A percentile compares a stretch with the other conserved stretches of the same genome.
Conservation (phyloP, 2,797 vertebrate genomes). For the Choloepus didactylus region DNA sequence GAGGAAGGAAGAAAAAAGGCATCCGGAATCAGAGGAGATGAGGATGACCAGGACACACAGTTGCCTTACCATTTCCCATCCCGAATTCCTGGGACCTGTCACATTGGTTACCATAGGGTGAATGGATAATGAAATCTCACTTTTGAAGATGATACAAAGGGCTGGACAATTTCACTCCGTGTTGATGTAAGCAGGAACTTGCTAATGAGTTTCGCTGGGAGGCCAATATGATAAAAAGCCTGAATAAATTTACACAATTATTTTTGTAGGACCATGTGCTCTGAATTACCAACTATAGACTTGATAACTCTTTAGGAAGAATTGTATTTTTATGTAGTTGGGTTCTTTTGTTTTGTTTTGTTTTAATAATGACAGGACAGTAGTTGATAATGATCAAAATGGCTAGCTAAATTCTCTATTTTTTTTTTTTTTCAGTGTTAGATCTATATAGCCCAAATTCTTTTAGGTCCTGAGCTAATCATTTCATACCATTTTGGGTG, state of each 20-base stretch:
- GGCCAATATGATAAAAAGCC: background rate
- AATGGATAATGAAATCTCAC: background rate
- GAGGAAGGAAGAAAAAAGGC: background rate
- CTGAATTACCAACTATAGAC: background rate
- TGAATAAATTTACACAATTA: background rate
- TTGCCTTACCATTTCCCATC: background rate
- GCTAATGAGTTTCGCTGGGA: background rate
- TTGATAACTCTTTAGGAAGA: slow-evolving; percentile 20
- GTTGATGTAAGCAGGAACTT: background rate
- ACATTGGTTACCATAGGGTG: background rate
- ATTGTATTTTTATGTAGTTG: background rate
- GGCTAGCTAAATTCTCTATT: background rate
- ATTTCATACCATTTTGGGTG: background rate
- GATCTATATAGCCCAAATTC: background rate
- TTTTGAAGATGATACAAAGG: background rate
- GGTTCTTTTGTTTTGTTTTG: background rate
- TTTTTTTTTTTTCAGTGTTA: background rate
- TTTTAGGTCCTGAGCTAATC: background rate
- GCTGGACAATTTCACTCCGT: background rate
- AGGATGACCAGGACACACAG: background rate
- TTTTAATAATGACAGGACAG: background rate
- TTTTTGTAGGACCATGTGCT: background rate
- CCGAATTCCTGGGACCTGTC: background rate
- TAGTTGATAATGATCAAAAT: background rate
- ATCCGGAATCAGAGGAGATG: background rate